Percentiles rank a stretch among this genome's conserved stretches.
These are phyloP conservation scores for Scolopax mira DNA, from an alignment of 2,113 vertebrate species.

Conservation along the genomic window DNA sequence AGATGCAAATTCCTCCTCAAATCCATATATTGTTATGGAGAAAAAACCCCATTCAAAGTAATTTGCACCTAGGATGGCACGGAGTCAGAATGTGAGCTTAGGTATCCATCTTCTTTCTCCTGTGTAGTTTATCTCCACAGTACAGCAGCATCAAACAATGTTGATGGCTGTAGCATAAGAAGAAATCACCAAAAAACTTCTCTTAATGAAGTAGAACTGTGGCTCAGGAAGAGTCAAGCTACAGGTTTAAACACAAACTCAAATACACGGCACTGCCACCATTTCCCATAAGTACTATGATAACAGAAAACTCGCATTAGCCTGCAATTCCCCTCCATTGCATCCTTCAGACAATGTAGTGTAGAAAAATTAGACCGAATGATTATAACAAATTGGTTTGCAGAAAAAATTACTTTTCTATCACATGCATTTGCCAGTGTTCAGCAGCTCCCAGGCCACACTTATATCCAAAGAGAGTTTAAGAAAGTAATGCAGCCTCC, in stretches of 20 bases:
- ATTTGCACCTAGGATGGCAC: background rate
- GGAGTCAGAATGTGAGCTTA: background rate
- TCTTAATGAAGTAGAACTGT: background rate
- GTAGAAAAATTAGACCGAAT: background rate
- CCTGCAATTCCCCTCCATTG: background rate
- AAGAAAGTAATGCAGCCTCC: background rate
- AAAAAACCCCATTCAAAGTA: background rate
- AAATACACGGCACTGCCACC: background rate
- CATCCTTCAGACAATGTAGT: background rate
- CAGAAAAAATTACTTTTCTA: background rate
- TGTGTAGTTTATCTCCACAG: background rate
- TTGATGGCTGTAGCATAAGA: background rate
- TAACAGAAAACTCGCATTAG: background rate
- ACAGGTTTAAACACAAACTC: background rate
- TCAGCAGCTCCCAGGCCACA: background rate
- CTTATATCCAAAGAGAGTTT: background rate
- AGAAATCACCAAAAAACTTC: background rate
- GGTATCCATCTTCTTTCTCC: background rate
- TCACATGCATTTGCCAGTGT: background rate
- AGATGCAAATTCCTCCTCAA: background rate
- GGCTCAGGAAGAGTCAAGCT: background rate
- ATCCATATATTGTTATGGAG: background rate
- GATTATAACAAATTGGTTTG: background rate
- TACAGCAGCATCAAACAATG: background rate
- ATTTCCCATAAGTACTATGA: background rate